Evolutionary conservation across 2,113 vertebrate genomes (phyloP), one percentile per base, ranked within the genome.

Genomic region (Erpornis zantholeuca): DNA sequence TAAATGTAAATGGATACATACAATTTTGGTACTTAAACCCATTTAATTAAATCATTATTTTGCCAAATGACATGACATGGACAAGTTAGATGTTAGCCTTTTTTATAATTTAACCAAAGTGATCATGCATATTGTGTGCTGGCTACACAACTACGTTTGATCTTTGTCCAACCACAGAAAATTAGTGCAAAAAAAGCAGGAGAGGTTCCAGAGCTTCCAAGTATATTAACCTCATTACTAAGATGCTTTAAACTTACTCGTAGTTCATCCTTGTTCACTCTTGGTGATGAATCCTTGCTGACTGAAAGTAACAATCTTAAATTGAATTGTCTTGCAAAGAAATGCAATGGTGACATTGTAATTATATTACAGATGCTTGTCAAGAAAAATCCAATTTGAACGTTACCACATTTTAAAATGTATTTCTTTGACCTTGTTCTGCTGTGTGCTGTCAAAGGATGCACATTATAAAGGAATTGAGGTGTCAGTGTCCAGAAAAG

Each of bases 41-140:
- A 5, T 73, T 94, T 86, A 94, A 94, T 96, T 65, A 60, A 72
- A 69, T 80, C 31, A 86, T 90, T 91, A 86, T 59, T 86, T 78
- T 92, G 93, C 94, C 87, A 96, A 96, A 94, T 68, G 85, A 89
- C 72, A 95, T 83, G 89, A 89, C 59, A 90, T 33, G 65, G 72
- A 92, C 89, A 96, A 97, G 84, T 80, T 82, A 94, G 61, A 88
- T 68, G 54, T 82, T 90, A 90, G 91, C n/a, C 54, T 82, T 93
- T 93, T 79, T 50, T 88, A 44, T 82, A 96, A 91, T 86, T 75
- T 86, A 92, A 92, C 66, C 66, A 81, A 86, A 95, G 86, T 24
- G 71, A 92, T 86, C 57, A 28, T 10, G 3, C 61, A 68, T 50
- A 76, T 61, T 90, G 65, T 88, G 57, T 68, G 33, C 71, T 91